phyloP scores from a whole-genome alignment of 2,113 vertebrate species.

The Ictalurus punctatus region DNA sequence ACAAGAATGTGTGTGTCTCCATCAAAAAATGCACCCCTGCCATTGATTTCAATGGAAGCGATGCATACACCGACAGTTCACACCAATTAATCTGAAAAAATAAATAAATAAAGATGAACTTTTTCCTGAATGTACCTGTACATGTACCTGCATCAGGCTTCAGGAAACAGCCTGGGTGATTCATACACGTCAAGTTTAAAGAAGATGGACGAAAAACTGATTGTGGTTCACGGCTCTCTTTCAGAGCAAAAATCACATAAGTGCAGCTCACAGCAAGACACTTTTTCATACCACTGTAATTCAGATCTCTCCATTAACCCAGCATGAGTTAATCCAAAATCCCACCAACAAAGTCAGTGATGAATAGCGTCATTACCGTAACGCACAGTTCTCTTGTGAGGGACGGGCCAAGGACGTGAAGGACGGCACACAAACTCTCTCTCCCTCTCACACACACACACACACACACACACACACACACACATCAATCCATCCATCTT shows the following conservation, averaged over 20 bases:
- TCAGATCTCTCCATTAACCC: constrained; percentile 10
- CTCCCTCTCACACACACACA: neutral
- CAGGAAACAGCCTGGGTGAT: neutral
- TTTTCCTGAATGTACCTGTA: neutral
- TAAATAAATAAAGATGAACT: neutral
- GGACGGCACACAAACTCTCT: neutral
- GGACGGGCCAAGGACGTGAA: neutral
- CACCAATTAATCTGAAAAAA: neutral
- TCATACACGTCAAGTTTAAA: neutral
- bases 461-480: neutral
- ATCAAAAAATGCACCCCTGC: neutral
- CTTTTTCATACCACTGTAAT: constrained; percentile 1
- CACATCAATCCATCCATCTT: neutral
- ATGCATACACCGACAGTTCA: neutral
- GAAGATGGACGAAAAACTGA: neutral
- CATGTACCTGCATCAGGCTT: neutral
- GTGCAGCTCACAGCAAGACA: neutral
- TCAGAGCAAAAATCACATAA: neutral
- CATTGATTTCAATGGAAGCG: neutral
- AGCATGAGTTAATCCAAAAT: constrained; percentile 19
- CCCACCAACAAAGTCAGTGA: constrained; percentile 20
- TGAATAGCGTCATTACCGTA: constrained; percentile 31
- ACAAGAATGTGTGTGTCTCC: neutral
- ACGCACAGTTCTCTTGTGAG: neutral
- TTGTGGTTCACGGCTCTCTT: neutral